A percentile compares a stretch with the other conserved stretches of the same genome.
Conservation (phyloP, 2,797 vertebrate genomes). For the Alca torda region DNA sequence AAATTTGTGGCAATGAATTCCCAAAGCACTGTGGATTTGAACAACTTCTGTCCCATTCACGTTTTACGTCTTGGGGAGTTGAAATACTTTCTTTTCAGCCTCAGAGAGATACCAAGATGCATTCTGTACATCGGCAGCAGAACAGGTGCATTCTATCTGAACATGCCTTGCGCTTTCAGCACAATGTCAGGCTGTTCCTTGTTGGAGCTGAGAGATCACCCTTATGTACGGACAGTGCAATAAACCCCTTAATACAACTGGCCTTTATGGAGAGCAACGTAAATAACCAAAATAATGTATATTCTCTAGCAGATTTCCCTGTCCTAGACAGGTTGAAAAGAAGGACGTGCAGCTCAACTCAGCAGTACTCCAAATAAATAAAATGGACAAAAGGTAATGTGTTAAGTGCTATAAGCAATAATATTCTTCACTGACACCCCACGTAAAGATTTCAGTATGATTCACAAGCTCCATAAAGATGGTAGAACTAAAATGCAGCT, state of each 20-base stretch:
- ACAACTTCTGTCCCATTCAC: not conserved
- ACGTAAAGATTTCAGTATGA: constrained; percentile 32
- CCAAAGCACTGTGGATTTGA: not conserved
- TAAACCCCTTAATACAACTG: not conserved
- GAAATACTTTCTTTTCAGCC: not conserved
- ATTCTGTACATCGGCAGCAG: not conserved
- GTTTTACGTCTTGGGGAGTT: not conserved
- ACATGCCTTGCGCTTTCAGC: not conserved
- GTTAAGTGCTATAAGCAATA: constrained; percentile 1
- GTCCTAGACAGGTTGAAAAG: not conserved
- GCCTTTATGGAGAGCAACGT: not conserved
- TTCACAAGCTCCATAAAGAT: constrained; percentile 45
- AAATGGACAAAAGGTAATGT: constrained; percentile 10
- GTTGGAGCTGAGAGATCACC: not conserved
- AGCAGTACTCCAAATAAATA: constrained; percentile 20
- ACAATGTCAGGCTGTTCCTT: not conserved
- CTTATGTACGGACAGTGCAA: not conserved
- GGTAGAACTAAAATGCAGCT: constrained; percentile 28
- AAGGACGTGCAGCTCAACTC: not conserved
- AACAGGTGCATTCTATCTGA: not conserved
- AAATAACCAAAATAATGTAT: constrained; percentile 6
- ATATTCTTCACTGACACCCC: not conserved
- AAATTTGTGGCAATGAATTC: not conserved
- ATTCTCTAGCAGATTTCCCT: not conserved
- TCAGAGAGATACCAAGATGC: not conserved